Percentiles rank a stretch among this genome's conserved stretches.
Conservation (phyloP, 2,888 invertebrate genomes). For the Clivina fossor region DNA sequence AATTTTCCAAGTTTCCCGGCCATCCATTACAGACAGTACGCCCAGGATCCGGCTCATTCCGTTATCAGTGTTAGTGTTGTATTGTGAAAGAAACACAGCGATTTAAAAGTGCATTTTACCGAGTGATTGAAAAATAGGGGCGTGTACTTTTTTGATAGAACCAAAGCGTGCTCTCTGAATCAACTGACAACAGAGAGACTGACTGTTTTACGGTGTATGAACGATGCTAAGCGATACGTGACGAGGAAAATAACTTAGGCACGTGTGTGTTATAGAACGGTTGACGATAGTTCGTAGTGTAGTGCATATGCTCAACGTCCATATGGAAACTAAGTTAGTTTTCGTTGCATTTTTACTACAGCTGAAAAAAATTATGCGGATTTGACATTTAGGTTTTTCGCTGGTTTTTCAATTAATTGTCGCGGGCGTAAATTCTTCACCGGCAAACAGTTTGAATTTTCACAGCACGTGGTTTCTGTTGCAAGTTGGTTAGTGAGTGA, state of each 20-base stretch:
- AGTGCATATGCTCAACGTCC: conserved; percentile 11
- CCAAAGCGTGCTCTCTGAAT: no score
- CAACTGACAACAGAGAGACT: neutral
- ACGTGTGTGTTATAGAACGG: conserved; percentile 1
- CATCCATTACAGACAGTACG: no score
- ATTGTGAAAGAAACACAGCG: no score
- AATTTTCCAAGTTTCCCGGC: no score
- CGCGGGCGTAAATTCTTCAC: neutral
- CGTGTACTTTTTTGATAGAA: conserved; percentile 21
- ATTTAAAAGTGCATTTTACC: neutral
- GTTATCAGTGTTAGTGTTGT: conserved; percentile 1
- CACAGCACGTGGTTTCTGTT: conserved; percentile 7
- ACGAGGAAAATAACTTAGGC: neutral
- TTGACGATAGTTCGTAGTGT: conserved; percentile 10
- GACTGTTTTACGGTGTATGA: neutral
- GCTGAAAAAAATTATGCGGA: conserved; percentile 1
- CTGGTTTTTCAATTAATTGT: conserved; percentile 8
- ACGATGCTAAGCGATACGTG: conserved; percentile 10
- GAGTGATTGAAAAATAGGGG: conserved; percentile 21
- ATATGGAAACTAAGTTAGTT: conserved; percentile 21
- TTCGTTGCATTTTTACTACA: neutral
- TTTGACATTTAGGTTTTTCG: conserved; percentile 8
- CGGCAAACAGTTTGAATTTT: neutral
- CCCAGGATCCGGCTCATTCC: no score
- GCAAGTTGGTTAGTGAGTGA: no score